phyloP scores from a whole-genome alignment of 2,113 vertebrate genomes.

The western clawed frog (Xenopus tropicalis) region UCB_Xtro_10.0 CM004444.2:113951001-113951500 shows the following conservation, averaged over 20 bases:
- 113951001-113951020: too few species aligned
- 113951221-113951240: too few species aligned
- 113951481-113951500: not conserved
- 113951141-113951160: slow-evolving; percentile 32
- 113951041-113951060: not conserved
- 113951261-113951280: too few species aligned
- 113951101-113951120: slow-evolving; percentile 56
- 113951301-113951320: not conserved
- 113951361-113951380: slow-evolving; percentile 8
- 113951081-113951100: slow-evolving; percentile 63
- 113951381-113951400: not conserved
- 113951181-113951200: too few species aligned
- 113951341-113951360: not conserved
- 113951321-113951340: slow-evolving; percentile 3
- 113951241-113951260: too few species aligned
- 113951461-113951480: not conserved
- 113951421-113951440: slow-evolving; percentile 14
- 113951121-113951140: slow-evolving; percentile 61
- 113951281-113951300: not conserved
- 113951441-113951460: not conserved
- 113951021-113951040: too few species aligned
- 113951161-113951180: slow-evolving; percentile 54
- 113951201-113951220: too few species aligned
- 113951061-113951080: slow-evolving; percentile 50
- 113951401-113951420: slow-evolving; percentile 16